phyloP scores from a whole-genome alignment of 64 coral and sea anemone species.

The Orbicella faveolata region DNA sequence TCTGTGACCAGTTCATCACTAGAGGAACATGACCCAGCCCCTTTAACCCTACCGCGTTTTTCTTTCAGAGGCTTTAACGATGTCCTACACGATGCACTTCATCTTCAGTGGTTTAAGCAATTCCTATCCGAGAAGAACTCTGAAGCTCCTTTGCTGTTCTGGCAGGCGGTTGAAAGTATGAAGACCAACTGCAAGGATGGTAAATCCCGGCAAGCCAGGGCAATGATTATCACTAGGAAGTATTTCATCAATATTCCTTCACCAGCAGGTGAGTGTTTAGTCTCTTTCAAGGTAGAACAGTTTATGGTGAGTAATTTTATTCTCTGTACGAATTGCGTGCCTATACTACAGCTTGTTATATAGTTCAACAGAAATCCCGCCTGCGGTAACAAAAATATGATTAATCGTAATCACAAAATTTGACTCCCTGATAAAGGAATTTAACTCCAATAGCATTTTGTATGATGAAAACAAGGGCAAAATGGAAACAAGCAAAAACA shows the following conservation, averaged over 20 bases:
- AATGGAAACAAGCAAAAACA: too few relatives aligned
- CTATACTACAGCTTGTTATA: too few relatives aligned
- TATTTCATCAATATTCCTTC: constrained; percentile 87
- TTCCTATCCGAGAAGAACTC: constrained; percentile 65
- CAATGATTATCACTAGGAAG: constrained; percentile 64
- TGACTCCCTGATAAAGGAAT: too few relatives aligned
- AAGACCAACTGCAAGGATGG: constrained; percentile 85
- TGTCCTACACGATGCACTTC: constrained; percentile 55
- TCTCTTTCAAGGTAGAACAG: neutral
- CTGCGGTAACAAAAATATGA: too few relatives aligned
- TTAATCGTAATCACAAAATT: too few relatives aligned
- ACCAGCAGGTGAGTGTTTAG: constrained; percentile 61
- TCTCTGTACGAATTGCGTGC: too few relatives aligned
- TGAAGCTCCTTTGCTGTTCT: constrained; percentile 76
- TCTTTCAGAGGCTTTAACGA: constrained; percentile 74
- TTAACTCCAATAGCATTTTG: too few relatives aligned
- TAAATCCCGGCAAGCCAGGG: constrained; percentile 69
- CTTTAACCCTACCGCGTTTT: neutral
- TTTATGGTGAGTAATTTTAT: too few relatives aligned
- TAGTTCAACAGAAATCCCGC: too few relatives aligned
- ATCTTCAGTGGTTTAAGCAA: constrained; percentile 72
- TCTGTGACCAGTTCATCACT: too few relatives aligned
- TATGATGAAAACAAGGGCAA: too few relatives aligned
- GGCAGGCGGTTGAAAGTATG: constrained; percentile 97
- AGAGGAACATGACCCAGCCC: too few relatives aligned